Base-by-base conservation (phyloP, 2,113 vertebrate genomes). In the Micromys minutus region DNA sequence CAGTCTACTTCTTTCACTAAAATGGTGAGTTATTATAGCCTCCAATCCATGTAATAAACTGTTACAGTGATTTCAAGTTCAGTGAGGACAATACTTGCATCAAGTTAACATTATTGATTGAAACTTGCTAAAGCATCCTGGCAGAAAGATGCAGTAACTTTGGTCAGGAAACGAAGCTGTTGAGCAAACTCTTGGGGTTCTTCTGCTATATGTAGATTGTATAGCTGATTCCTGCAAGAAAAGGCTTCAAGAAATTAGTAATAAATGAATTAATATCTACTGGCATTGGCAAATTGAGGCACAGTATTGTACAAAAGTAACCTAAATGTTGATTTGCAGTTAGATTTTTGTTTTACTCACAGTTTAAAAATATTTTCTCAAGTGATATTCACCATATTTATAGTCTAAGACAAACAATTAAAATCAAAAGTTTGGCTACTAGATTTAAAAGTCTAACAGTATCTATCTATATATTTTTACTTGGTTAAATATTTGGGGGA, bases 51-150 rank as follows among this genome's bases (percentile, higher is more conserved):
- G 72, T 97, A 84, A 91, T 96, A 97, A 97, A 97, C 77, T 93
- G 6, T 84, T 88, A 95, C 13, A 94, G 84, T 88, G 39, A 89
- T 83, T 81, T 92, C 85, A 89, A 97, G 59, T 91, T 94, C 92
- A 81, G 42, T 96, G 57, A 95, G 95, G 89, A 94, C 91, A 90
- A 3, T 92, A 86, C 13, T 94, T 10, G 88, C 95, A 98, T 97
- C 76, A 93, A 93, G 96, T 94, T 97, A 87, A 83, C 19, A 39
- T 8, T 97, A 97, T 97, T 96, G 97, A 96, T 96, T 95, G 95
- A 59, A 97, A 74, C 31, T 95, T 97, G 52, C 97, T 91, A 47
- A 94, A 96, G 65, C 94, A 95, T 89, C 57, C 92, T 94, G 89
- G 81, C 57, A 95, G 89, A 93, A 77, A 80, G 86, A 29, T 77